Base-by-base conservation (phyloP, 2,113 vertebrate genomes). In the Himantopus leucocephalus region DNA sequence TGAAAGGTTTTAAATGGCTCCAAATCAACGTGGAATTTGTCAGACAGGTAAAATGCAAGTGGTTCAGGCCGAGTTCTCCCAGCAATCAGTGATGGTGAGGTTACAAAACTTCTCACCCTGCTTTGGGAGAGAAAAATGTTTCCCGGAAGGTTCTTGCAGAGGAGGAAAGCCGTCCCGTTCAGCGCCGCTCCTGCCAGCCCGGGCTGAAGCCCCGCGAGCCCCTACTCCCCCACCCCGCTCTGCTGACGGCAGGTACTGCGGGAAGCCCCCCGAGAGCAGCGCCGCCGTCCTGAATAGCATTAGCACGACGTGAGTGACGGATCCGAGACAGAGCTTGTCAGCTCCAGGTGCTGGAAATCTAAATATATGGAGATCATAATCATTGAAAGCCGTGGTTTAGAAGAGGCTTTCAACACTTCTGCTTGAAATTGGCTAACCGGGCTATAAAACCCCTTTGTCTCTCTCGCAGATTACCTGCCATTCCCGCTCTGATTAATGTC, bases 181-280 rank as follows among this genome's bases (percentile, higher is more conserved):
- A 27, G 64, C 7, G 1, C 47, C 2, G 1, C 18, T 37, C n/a
- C n/a, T 2, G 14, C 16, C 4, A 26, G 12, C 30, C 48, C 7
- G 41, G 39, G n/a, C 59, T 23, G 32, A 9, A 21, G 35, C n/a
- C 35, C 41, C 24, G 30, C 2, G 2, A 66, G 53, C 37, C 52
- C 78, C 37, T 0, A 3, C 53, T 58, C 45, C 26, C 39, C 50
- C 35, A 50, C 48, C 10, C 1, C 3, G 8, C 37, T 73, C 66
- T 21, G 43, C 60, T 58, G 7, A 29, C 1, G 27, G 43, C 30
- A 35, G 17, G 23, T 9, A 45, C 43, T 4, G 1, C 2, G 5
- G 37, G 14, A 63, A 56, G 10, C 29, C 52, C 74, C 73, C 11
- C 1, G 5, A 9, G 58, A 76, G 64, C 43, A 22, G n/a, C 1